Base-by-base conservation (phyloP, 2,113 vertebrate species). In the Neofelis nebulosa region DNA sequence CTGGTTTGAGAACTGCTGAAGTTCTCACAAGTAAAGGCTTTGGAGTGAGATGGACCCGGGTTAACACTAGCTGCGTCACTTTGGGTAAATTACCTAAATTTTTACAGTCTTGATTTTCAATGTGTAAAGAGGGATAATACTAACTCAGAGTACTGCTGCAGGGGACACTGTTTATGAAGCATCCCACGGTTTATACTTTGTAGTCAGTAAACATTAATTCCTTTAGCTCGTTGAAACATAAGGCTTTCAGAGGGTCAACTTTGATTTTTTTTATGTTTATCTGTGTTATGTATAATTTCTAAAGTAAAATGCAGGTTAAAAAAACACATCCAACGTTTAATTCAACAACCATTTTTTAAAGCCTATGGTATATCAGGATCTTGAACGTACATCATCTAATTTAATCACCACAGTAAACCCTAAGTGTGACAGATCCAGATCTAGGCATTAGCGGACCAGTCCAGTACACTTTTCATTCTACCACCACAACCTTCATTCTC, bases 201-300 rank as follows among this genome's bases (percentile, higher is more conserved):
- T 4, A 82, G 6, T 38, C 65, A 82, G 2, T 45, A 48, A 41
- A 57, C 85, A 18, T 91, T 45, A n/a, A 13, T 86, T 85, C 50
- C n/a, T 48, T 79, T n/a, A 57, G 88, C n/a, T 82, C 7, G 4
- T n/a, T 29, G 23, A 29, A 41, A 2, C 33, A 3, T 79, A 65
- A 36, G 48, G 7, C 15, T 66, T 71, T 63, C 14, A 3, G 55
- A 84, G 69, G 16, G 18, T 94, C 10, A 48, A 0, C 89, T 86
- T 41, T 82, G 23, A 57, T 9, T 78, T 61, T 92, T 76, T 63
- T 29, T 10, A 93, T n/a, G 31, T 93, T 87, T 52, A 33, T 45
- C 48, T 66, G 29, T 88, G 7, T 65, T 68, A 78, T 31, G 1
- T 91, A n/a, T 86, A 74, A 92, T 97, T 97, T 93, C 48, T 66